Conservation (phyloP, 2,888 invertebrate species). For the Lasioglossum figueresi region DNA sequence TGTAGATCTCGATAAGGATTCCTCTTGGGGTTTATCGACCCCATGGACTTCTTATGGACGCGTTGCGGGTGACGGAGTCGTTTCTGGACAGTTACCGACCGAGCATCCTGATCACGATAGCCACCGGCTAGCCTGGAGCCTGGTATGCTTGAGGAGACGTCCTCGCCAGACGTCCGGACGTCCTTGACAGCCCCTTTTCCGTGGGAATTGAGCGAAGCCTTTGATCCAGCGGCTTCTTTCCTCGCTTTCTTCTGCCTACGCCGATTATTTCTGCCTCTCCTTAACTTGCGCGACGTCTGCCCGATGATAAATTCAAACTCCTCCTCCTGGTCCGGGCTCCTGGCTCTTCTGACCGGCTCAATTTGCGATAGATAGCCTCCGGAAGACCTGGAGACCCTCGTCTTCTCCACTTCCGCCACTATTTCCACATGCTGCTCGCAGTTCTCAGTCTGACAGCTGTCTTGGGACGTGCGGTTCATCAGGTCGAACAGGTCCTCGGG, state of each 20-base stretch:
- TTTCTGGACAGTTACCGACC: constrained; percentile 49
- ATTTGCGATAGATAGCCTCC: constrained; percentile 9
- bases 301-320: constrained; percentile 75
- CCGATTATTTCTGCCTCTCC: constrained; percentile 54
- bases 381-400: constrained; percentile 42
- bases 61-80: constrained; percentile 60
- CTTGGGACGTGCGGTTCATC: constrained; percentile 78
- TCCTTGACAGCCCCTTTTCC: constrained; percentile 24
- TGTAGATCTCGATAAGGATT: constrained; percentile 46
- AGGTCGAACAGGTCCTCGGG: constrained; percentile 75
- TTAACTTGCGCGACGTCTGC: constrained; percentile 63
- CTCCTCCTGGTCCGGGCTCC: constrained; percentile 69
- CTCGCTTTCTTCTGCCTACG: constrained; percentile 51
- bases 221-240: constrained; percentile 53
- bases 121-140: constrained; percentile 32
- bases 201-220: constrained; percentile 44
- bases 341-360: background rate
- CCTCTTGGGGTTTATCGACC: constrained; percentile 30
- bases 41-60: constrained; percentile 59
- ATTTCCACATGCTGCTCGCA: constrained; percentile 75
- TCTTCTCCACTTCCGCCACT: constrained; percentile 40
- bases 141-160: constrained; percentile 21
- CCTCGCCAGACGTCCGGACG: constrained; percentile 38
- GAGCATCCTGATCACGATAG: constrained; percentile 53
- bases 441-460: constrained; percentile 75